Percentiles rank a stretch among this genome's conserved stretches.
phyloP scores from a whole-genome alignment of 2,888 invertebrate genomes.

The Amblyjoppa proteus region DNA sequence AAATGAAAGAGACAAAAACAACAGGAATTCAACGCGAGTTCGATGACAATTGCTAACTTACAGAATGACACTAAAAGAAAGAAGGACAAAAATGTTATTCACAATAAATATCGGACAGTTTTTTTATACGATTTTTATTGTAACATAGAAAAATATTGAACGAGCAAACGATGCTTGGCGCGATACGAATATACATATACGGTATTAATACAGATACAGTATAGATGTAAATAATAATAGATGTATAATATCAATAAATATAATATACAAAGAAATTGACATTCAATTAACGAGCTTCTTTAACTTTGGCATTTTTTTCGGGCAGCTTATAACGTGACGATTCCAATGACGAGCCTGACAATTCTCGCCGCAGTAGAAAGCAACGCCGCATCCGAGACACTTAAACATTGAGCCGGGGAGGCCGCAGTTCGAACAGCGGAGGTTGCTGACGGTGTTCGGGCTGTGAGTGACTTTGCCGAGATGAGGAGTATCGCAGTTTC shows the following conservation, averaged over 20 bases:
- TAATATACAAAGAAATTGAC: constrained; percentile 1
- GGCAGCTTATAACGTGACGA: constrained; percentile 78
- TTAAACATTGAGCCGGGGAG: constrained; percentile 76
- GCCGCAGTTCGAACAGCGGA: constrained; percentile 79
- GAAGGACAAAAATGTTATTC: neutral
- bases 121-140: constrained; percentile 20
- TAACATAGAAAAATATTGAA: constrained; percentile 46
- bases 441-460: constrained; percentile 68
- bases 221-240: neutral
- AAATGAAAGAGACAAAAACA: too few species aligned
- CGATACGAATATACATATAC: constrained; percentile 26
- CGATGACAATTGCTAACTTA: too few species aligned
- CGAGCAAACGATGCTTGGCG: constrained; percentile 13
- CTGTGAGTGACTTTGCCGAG: constrained; percentile 75
- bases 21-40: too few species aligned
- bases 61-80: neutral
- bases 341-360: constrained; percentile 82
- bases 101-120: neutral
- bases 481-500: constrained; percentile 77
- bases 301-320: constrained; percentile 81
- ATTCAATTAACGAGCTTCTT: constrained; percentile 77
- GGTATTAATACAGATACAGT: neutral
- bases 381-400: constrained; percentile 81
- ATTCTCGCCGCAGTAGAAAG: constrained; percentile 79
- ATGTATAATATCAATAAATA: neutral